These are phyloP conservation scores for Ochropacha duplaris DNA, from an alignment of 2,888 invertebrate species.

Conservation along the genomic window DNA sequence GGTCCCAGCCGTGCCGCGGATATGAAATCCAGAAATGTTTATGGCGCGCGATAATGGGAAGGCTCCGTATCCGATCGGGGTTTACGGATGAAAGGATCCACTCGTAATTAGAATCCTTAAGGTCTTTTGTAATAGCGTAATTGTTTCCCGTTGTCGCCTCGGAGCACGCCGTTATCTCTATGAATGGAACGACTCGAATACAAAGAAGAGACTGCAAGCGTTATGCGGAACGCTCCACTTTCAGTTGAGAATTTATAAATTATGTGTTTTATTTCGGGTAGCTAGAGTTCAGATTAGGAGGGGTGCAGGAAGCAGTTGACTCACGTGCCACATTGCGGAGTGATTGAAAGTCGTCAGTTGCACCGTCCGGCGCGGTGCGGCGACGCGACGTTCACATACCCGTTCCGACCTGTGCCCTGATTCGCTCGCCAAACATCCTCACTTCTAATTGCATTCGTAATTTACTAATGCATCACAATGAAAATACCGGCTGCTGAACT, in stretches of 20 bases:
- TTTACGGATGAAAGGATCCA: conserved; percentile 68
- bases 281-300: conserved; percentile 46
- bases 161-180: conserved; percentile 64
- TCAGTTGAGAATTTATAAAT: conserved; percentile 36
- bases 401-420: conserved; percentile 61
- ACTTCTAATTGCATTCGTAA: conserved; percentile 70
- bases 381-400: conserved; percentile 33
- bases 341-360: conserved; percentile 73
- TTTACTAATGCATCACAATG: conserved; percentile 61
- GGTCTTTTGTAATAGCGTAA: conserved; percentile 73
- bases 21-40: conserved; percentile 82
- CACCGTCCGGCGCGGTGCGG: conserved; percentile 10
- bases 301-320: conserved; percentile 21
- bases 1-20: conserved; percentile 74
- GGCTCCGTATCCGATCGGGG: conserved; percentile 73
- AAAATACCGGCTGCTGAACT: conserved; percentile 31
- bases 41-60: conserved; percentile 72
- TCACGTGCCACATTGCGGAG: conserved; percentile 39
- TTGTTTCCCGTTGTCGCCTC: conserved; percentile 74
- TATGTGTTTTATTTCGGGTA: conserved; percentile 43
- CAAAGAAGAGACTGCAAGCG: conserved; percentile 63
- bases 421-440: conserved; percentile 67
- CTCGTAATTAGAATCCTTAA: conserved; percentile 76
- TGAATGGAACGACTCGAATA: conserved; percentile 66
- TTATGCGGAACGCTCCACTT: conserved; percentile 48